Evolutionary conservation across 2,888 invertebrate species (phyloP).

Genomic region (Dichetophora obliterata): DNA sequence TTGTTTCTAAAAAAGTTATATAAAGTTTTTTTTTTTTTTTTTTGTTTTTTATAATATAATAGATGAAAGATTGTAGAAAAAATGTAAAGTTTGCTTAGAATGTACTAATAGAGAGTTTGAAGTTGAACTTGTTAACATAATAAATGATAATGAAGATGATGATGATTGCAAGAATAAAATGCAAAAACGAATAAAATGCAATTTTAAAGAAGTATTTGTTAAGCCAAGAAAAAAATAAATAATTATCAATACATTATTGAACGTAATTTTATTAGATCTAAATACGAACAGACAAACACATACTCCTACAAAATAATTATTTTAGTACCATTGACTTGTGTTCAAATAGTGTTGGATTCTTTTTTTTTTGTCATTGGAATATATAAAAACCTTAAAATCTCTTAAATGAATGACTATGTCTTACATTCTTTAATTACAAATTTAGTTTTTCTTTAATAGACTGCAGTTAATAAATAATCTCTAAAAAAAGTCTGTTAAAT

Average conservation of each 20-base stretch:
- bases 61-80: not conserved
- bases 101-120: not conserved
- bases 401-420: too few relatives aligned
- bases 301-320: not conserved
- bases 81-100: not conserved
- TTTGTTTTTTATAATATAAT: not conserved
- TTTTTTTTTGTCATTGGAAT: too few relatives aligned
- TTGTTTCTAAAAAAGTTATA: too few relatives aligned
- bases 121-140: not conserved
- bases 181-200: constrained; percentile 26
- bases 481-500: too few relatives aligned
- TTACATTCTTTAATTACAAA: too few relatives aligned
- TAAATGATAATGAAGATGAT: not conserved
- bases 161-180: not conserved
- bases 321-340: too few relatives aligned
- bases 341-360: too few relatives aligned
- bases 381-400: too few relatives aligned
- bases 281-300: not conserved
- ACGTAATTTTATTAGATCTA: not conserved
- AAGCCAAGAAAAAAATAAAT: constrained; percentile 18
- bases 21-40: not conserved
- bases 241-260: not conserved
- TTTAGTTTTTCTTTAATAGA: too few relatives aligned
- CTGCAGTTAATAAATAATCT: too few relatives aligned
- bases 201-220: constrained; percentile 25